These are phyloP conservation scores for Cryptoprocta ferox DNA, from an alignment of 2,797 vertebrate genomes.

Conservation along the genomic window DNA sequence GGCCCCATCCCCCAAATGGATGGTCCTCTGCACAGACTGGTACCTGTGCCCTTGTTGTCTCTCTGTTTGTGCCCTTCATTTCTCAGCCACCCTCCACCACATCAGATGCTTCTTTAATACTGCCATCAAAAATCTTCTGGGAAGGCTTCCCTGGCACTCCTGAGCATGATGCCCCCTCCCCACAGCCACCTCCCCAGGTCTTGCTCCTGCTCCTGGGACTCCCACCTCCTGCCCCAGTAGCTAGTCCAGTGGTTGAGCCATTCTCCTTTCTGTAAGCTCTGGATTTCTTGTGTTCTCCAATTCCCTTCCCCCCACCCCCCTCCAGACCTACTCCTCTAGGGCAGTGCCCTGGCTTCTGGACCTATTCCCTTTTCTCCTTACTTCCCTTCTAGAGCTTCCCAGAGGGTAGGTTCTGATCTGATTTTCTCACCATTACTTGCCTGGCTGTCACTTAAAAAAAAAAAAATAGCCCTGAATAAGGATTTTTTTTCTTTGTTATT, in stretches of 20 bases:
- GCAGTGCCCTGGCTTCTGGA: background rate
- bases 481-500: background rate
- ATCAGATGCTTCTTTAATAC: background rate
- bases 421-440: background rate
- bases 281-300: background rate
- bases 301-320: background rate
- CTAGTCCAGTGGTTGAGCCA: background rate
- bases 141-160: background rate
- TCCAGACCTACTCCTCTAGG: background rate
- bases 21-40: background rate
- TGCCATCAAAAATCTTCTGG: background rate
- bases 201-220: background rate
- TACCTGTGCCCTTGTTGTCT: background rate
- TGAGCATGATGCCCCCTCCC: background rate
- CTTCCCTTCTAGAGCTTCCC: background rate
- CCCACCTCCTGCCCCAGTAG: background rate
- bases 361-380: background rate
- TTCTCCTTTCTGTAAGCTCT: background rate
- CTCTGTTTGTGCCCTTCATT: background rate
- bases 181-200: background rate
- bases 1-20: no score
- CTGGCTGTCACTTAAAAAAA: background rate
- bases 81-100: background rate
- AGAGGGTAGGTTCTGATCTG: background rate
- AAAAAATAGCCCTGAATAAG: background rate